These are phyloP conservation scores for Volucella bombylans DNA, from an alignment of 2,888 invertebrate genomes.

Conservation along the genomic window DNA sequence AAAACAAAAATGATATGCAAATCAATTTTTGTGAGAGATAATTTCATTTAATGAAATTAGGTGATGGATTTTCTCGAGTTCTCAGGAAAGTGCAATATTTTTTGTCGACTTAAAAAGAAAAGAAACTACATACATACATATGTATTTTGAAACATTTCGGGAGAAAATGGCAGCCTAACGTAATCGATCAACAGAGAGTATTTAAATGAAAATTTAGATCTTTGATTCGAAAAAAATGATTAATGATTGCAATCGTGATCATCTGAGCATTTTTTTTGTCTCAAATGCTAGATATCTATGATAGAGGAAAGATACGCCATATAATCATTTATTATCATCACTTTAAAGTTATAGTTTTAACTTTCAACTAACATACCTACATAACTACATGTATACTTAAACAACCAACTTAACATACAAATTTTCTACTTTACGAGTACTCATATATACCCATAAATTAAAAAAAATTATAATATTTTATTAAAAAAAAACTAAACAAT, in stretches of 20 bases:
- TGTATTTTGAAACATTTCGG: conserved; percentile 61
- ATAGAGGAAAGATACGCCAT: not conserved
- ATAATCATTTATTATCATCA: not conserved
- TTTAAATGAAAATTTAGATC: conserved; percentile 36
- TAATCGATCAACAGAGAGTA: conserved; percentile 78
- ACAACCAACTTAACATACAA: not conserved
- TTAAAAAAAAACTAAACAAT: not conserved
- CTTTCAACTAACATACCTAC: not conserved
- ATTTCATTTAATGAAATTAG: conserved; percentile 76
- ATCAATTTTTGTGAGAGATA: conserved; percentile 34
- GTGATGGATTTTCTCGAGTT: conserved; percentile 79
- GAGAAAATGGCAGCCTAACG: conserved; percentile 78
- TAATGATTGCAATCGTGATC: conserved; percentile 36
- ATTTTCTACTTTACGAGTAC: conserved; percentile 18
- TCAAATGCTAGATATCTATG: conserved; percentile 60
- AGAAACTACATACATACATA: not conserved
- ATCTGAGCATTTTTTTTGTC: conserved; percentile 54
- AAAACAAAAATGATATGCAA: conserved; percentile 16
- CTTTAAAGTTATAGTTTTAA: conserved; percentile 1
- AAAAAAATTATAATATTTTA: not conserved
- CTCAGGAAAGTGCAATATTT: conserved; percentile 77
- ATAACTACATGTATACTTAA: not conserved
- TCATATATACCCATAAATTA: not conserved
- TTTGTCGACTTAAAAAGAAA: not conserved
- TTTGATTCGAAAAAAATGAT: conserved; percentile 56